Evolutionary conservation across 1,140 invertebrate genomes (phyloP), one percentile per base, ranked within the genome.

Genomic region (Teleogryllus occipitalis): DNA sequence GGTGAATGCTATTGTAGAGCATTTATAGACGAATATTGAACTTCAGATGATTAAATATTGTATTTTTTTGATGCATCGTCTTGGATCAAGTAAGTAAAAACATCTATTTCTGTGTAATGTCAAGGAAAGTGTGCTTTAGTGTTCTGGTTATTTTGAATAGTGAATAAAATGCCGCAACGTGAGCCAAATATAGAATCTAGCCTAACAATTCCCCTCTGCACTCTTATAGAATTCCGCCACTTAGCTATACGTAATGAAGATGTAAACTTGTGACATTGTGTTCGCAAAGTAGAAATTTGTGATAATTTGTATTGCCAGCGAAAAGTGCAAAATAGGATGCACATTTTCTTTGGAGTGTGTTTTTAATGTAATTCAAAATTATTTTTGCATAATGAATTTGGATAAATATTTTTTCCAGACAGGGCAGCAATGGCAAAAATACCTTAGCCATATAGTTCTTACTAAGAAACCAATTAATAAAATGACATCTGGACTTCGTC

Each of bases 401-500:
- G 54, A 65, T 65, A 65, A 65, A 65, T 65, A 65, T 65, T 65
- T 65, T 65, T 65, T 65, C 10, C 54, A 65, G 54, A 65, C 54
- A 65, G 54, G 54, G 54, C 54, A 65, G 54, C 54, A 65, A 65
- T 65, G 54, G 54, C 54, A 65, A 65, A 65, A 65, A 18, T 65
- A 65, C 18, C 54, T 65, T 65, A 65, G 54, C 54, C 54, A 65
- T 18, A 65, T 65, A 10, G 54, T 65, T 65, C 54, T 65, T 65
- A 10, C 39, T 77, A 7, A 54, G 76, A 72, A 27, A 39, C 46
- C 15, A 7, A 65, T 79, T 4, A 7, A 18, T 49, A 82, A 83
- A 77, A 83, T 83, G 83, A 81, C 81, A 76, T 79, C 82, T 79
- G 83, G 83, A 22, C 80, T 83, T 49, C 81, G 83, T 47, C 83